Conservation (phyloP, 1,140 invertebrate species). For the Bombus confusus region DNA sequence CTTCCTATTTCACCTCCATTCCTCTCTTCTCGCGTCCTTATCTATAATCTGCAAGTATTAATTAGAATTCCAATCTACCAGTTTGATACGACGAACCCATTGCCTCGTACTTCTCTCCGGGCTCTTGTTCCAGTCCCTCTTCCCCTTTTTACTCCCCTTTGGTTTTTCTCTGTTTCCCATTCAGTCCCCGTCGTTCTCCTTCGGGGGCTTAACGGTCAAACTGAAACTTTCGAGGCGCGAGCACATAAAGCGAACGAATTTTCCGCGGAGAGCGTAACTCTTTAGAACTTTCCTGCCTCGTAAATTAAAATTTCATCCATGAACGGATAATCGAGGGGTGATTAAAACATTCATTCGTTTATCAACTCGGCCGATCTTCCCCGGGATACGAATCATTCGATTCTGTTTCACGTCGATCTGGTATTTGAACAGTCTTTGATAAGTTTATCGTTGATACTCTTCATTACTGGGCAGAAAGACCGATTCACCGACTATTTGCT, state of each 20-base stretch:
- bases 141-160: neutral
- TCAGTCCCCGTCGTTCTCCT: constrained; percentile 23
- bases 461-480: neutral
- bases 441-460: neutral
- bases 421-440: neutral
- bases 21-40: constrained; percentile 48
- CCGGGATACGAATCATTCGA: constrained; percentile 1
- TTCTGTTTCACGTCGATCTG: neutral
- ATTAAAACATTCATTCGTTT: constrained; percentile 58
- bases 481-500: too few relatives aligned
- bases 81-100: constrained; percentile 61
- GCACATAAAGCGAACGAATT: constrained; percentile 63
- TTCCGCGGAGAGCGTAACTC: constrained; percentile 54
- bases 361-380: constrained; percentile 22
- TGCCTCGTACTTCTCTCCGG: constrained; percentile 27
- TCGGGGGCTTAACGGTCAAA: constrained; percentile 64
- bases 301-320: constrained; percentile 70
- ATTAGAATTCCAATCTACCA: constrained; percentile 74
- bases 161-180: constrained; percentile 15
- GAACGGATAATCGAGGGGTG: constrained; percentile 65
- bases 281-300: constrained; percentile 58
- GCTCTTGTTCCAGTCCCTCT: neutral
- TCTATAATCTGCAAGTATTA: constrained; percentile 69
- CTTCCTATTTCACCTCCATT: constrained; percentile 19
- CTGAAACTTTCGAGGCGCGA: constrained; percentile 64